phyloP scores from a whole-genome alignment of 2,888 invertebrate genomes.

The Leuctra nigra region DNA sequence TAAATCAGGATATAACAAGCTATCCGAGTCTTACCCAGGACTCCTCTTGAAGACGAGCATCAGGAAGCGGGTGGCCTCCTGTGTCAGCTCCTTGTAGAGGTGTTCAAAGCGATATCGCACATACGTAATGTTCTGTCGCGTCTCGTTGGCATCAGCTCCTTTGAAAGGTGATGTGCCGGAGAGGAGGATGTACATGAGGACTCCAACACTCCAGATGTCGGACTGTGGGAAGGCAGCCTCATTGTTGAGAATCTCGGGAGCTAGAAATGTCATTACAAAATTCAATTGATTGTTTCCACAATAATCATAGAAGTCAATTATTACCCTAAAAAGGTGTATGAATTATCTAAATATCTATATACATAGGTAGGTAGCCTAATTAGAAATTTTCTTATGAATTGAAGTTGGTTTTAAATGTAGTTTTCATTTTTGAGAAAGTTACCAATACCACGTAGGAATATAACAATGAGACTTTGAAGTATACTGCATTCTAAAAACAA shows the following conservation, averaged over 20 bases:
- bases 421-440: too few species aligned
- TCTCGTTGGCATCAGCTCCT: conserved; percentile 74
- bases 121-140: conserved; percentile 84
- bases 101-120: conserved; percentile 91
- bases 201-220: conserved; percentile 95
- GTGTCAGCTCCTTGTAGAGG: conserved; percentile 89
- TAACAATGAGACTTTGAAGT: too few species aligned
- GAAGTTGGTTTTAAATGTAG: too few species aligned
- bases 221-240: conserved; percentile 84
- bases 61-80: conserved; percentile 87
- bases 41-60: conserved; percentile 88
- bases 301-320: too few species aligned
- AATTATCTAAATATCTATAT: too few species aligned
- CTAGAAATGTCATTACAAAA: conserved; percentile 40
- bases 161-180: conserved; percentile 90
- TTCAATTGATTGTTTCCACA: too few species aligned
- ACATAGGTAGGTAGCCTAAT: too few species aligned
- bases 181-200: conserved; percentile 82
- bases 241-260: conserved; percentile 84
- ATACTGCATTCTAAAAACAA: too few species aligned
- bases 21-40: conserved; percentile 59
- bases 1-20: too few species aligned
- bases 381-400: too few species aligned
- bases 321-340: too few species aligned
- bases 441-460: too few species aligned